Base-by-base conservation (phyloP, 2,888 invertebrate species). In the Torymus auratus region DNA sequence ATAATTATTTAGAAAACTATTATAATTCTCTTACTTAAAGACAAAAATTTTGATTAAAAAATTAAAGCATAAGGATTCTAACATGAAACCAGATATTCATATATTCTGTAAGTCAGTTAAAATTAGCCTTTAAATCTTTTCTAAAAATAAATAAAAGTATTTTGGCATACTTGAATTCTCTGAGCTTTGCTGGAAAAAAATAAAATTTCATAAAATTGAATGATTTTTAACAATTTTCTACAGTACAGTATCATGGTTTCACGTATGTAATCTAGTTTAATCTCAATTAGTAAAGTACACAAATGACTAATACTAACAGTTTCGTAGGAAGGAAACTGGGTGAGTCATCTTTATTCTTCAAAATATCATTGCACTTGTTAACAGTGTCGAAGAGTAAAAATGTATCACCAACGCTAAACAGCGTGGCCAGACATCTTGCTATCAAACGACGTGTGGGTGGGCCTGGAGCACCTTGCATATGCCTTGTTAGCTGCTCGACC, bases 371-470 rank as follows among this genome's bases (percentile, higher is more conserved):
- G 92, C 99, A 99, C 86, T 97, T 96, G 91, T 99, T 99, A 75
- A 99, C 98, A 2, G 98, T 98, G 86, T 98, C 98, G 91, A 99
- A 99, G 62, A 99, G 94, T 80, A 97, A 93, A 91, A 98, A 98
- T 56, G 99, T 98, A 91, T 99, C 99, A 0, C 99, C 99, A 15
- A 99, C 98, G 82, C 97, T 97, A 92, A 99, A 99, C 61, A 99
- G 92, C 0, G 97, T 98, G 0, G 98, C 98, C 83, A 99, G 92
- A 89, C 97, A 97, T 88, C 96, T 93, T 15, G 99, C 98, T 74
- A 99, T 94, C 52, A 99, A 92, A 89, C 96, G 95, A 50, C 99
- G 93, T 0, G 98, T 98, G 4, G 99, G 98, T 14, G 99, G 97
- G 0, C 99, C 99, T 0, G 97, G 96, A 64, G 96, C 95, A 87